Evolutionary conservation across 2,113 vertebrate species (phyloP).

Genomic region (Forbesichthys papilliferus): DNA sequence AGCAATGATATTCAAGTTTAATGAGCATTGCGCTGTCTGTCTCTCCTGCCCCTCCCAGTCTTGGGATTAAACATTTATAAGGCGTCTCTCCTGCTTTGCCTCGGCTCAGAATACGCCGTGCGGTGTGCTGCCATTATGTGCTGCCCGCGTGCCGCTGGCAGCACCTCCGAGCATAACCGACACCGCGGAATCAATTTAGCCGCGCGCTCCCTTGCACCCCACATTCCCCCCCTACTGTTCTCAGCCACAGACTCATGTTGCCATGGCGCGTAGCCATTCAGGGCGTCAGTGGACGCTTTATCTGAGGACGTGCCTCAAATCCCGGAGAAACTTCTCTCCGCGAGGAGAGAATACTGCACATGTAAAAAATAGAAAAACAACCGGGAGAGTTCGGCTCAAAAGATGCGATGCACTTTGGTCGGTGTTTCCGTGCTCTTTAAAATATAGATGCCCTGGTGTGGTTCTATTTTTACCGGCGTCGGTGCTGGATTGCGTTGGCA

Average conservation of each 20-base stretch:
- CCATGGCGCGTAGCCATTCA: conserved; percentile 8
- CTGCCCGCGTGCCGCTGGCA: conserved; percentile 36
- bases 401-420: conserved; percentile 55
- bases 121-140: conserved; percentile 35
- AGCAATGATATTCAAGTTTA: background rate
- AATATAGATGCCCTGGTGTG: conserved; percentile 71
- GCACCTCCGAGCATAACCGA: conserved; percentile 58
- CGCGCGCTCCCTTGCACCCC: conserved; percentile 37
- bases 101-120: conserved; percentile 40
- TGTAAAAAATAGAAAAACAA: conserved; percentile 31
- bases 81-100: conserved; percentile 18
- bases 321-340: background rate
- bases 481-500: conserved; percentile 67
- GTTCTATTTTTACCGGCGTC: conserved; percentile 73
- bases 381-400: conserved; percentile 42
- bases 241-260: conserved; percentile 25
- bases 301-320: background rate
- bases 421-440: conserved; percentile 54
- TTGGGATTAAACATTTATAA: conserved; percentile 51
- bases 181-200: conserved; percentile 60
- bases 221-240: conserved; percentile 42
- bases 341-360: conserved; percentile 31
- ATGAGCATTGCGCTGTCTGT: conserved; percentile 10
- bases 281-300: conserved; percentile 34
- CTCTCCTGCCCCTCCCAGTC: conserved; percentile 2